Percentiles rank a stretch among this genome's conserved stretches.
Evolutionary conservation across 2,888 invertebrate species (phyloP).

Genomic region (Dryocosmus kuriphilus): DNA sequence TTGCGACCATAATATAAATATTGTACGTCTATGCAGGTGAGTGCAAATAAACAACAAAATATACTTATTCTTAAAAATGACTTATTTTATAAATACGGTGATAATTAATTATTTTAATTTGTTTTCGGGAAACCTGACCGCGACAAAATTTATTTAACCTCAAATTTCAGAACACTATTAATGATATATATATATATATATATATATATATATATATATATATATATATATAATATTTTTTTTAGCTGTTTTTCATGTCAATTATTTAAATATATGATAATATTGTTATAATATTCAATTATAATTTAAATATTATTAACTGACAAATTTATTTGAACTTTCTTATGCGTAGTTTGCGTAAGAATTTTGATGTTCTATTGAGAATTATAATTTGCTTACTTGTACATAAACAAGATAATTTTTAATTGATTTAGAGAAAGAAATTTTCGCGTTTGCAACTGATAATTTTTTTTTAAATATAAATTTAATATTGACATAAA

Average conservation of each 20-base stretch:
- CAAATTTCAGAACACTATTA: neutral
- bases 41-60: neutral
- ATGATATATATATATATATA: too few relatives aligned
- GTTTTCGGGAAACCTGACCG: too few relatives aligned
- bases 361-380: neutral
- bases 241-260: too few relatives aligned
- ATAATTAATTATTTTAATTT: too few relatives aligned
- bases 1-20: neutral
- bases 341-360: too few relatives aligned
- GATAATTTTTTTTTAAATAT: neutral
- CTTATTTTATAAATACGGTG: too few relatives aligned
- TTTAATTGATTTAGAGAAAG: neutral
- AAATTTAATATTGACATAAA: neutral
- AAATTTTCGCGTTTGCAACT: neutral
- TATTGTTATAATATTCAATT: too few relatives aligned
- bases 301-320: too few relatives aligned
- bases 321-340: too few relatives aligned
- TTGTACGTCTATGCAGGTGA: neutral
- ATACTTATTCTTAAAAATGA: neutral
- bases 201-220: too few relatives aligned
- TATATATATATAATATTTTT: too few relatives aligned
- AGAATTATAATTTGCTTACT: neutral
- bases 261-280: too few relatives aligned
- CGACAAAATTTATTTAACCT: neutral
- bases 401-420: neutral